Conservation (phyloP, 64 coral and sea anemone genomes). For the Trachythela sp. region DNA sequence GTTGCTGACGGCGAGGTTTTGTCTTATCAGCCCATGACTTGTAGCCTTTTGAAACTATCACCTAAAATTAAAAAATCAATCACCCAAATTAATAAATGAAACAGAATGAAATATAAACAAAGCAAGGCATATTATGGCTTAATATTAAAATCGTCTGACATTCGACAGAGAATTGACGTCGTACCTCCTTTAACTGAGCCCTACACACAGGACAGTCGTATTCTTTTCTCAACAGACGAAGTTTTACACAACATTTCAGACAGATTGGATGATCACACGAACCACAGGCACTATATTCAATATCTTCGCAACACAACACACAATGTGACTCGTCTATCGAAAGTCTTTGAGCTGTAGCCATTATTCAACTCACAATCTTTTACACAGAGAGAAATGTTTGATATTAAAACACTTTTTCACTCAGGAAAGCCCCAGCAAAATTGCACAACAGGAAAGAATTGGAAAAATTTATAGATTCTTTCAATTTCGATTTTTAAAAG, state of each 20-base stretch:
- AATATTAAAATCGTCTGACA: background rate
- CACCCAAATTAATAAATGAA: background rate
- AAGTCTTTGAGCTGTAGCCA: background rate
- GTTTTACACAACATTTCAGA: conserved; percentile 73
- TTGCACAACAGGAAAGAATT: too few species aligned
- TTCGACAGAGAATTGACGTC: background rate
- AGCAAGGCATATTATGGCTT: background rate
- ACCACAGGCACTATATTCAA: conserved; percentile 73
- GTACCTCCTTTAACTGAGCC: conserved; percentile 63
- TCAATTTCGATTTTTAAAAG: background rate
- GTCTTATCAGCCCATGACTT: background rate
- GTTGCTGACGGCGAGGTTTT: background rate
- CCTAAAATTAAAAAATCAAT: background rate
- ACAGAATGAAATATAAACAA: background rate
- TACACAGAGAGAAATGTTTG: too few species aligned
- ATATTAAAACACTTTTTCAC: background rate
- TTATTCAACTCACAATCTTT: background rate
- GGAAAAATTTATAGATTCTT: background rate
- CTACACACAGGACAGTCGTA: conserved; percentile 85
- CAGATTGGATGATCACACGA: conserved; percentile 82
- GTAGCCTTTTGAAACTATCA: conserved; percentile 19
- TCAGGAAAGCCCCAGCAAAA: background rate
- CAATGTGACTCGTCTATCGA: conserved; percentile 23
- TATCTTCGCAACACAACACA: conserved; percentile 92
- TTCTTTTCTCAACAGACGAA: conserved; percentile 85